Evolutionary conservation across 1,140 invertebrate species (phyloP), one percentile per base, ranked within the genome.

Genomic region (Apis cerana): DNA sequence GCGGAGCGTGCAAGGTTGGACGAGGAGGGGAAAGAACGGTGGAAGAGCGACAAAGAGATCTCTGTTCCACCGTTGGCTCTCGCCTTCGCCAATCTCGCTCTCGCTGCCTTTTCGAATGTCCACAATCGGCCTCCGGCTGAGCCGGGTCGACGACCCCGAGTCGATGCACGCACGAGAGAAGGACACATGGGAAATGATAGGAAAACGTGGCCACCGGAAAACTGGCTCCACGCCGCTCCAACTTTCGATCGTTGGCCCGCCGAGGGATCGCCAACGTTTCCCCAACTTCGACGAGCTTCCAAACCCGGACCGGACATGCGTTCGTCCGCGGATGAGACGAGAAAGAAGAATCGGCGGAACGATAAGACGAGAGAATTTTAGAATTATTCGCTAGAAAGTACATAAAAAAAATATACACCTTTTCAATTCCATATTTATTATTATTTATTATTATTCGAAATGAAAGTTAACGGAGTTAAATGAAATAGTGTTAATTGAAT

Each of bases 31-130:
- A 68, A 23, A 58, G 69, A 27, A 13, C 13, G 13, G 21, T n/a
- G 50, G 62, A 62, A 76, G 27, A 52, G 33, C 43, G 23, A 43
- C 15, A 27, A 58, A 33, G 59, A 79, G 15, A 10, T 23, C 23
- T 23, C 12, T 65, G 68, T 64, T 81, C 33, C 62, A 27, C 50
- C 8, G 61, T 27, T 82, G 64, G 62, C 76, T 68, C 76, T 85
- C 75, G 82, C 70, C 87, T 88, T 84, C 87, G 80, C 84, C 83
- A 85, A 89, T 85, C 85, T 86, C n/a, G 72, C 74, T 67, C 74
- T 67, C 48, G 75, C 78, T 64, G 79, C 78, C 87, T 91, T 91
- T 89, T 89, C 88, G 91, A 90, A 91, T 91, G 88, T 90, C 90
- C 87, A 91, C 87, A 83, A 91, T 91, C 85, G 75, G 80, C 80